Base-by-base conservation (phyloP, 2,797 vertebrate species). In the Bradypus variegatus region DNA sequence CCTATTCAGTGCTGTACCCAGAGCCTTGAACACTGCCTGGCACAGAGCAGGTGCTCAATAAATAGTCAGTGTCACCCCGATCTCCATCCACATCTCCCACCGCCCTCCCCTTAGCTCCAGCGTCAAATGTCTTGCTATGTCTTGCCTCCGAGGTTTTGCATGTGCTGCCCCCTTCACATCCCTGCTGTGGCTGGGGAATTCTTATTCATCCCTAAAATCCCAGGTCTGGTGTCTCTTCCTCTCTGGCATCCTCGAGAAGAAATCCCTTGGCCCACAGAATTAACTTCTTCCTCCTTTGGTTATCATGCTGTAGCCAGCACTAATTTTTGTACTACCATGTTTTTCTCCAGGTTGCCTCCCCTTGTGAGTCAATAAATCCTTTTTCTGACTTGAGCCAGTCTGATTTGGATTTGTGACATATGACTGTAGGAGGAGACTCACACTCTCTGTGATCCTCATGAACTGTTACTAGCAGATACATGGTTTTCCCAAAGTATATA, bases 41-140 rank as follows among this genome's bases (percentile, higher is more conserved):
- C 23, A 45, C 55, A 41, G 2, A n/a, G 72, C 6, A 21, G 3
- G 45, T 29, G 15, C 48, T 23, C 67, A 8, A 15, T 2, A 36
- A 64, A 58, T 11, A 53, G 73, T 3, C 31, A 38, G 36, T 23
- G 18, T 38, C 53, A 58, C 36, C 85, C 78, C 38, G 13, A 11
- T 16, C 70, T 48, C 45, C 31, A 70, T 6, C 82, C 36, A 23
- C 33, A 62, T 16, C 67, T 64, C 75, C 21, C 55, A 29, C 21
- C 5, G 45, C 21, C 41, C 55, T 33, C 55, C 33, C 38, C 50
- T 25, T 15, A 67, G 9, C 27, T 50, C 41, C 50, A 48, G 8
- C 18, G 14, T 41, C 11, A 18, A 16, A 38, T 1, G 15, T 23
- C 21, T 29, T 53, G n/a, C 1, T 4, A 10, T 6, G 6, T 13